Conservation (phyloP, 2,797 vertebrate species). For the Sphenodon punctatus region DNA sequence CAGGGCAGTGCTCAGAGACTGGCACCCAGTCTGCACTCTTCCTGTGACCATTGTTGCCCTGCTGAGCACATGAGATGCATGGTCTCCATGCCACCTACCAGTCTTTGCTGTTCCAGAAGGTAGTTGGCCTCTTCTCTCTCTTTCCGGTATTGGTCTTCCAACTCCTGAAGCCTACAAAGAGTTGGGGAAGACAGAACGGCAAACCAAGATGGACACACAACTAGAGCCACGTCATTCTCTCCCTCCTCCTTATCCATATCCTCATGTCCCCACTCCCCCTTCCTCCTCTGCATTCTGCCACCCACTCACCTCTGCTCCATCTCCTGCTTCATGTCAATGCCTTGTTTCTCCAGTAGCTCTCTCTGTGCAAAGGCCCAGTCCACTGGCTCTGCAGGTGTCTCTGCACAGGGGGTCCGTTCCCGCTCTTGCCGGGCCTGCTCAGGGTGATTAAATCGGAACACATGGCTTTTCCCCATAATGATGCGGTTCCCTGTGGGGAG, state of each 20-base stretch:
- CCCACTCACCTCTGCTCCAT: slow-evolving; percentile 93
- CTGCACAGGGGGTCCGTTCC: slow-evolving; percentile 89
- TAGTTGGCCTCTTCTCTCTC: slow-evolving; percentile 95
- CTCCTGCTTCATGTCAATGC: slow-evolving; percentile 99
- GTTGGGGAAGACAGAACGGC: neutral
- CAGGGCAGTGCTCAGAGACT: too few relatives aligned
- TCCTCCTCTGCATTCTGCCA: neutral
- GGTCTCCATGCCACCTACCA: slow-evolving; percentile 77
- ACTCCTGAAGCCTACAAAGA: slow-evolving; percentile 87
- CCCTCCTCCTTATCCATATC: neutral
- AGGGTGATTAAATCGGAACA: slow-evolving; percentile 97
- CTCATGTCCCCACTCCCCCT: rapidly evolving
- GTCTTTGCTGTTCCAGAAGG: slow-evolving; percentile 94
- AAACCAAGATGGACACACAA: neutral
- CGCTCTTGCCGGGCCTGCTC: slow-evolving; percentile 95
- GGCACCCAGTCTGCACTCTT: too few relatives aligned
- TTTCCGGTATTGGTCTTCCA: slow-evolving; percentile 95
- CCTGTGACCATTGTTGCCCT: too few relatives aligned
- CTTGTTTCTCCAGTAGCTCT: slow-evolving; percentile 96
- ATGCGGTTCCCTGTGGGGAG: slow-evolving; percentile 90
- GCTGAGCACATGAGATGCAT: neutral
- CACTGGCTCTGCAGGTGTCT: slow-evolving; percentile 91
- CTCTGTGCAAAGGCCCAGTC: slow-evolving; percentile 98
- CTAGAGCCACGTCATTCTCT: neutral
- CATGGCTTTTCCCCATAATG: slow-evolving; percentile 98